Percentiles rank a stretch among this genome's conserved stretches.
Conservation (phyloP, 1,140 invertebrate species). For the Pogonognathellus flavescens region DNA sequence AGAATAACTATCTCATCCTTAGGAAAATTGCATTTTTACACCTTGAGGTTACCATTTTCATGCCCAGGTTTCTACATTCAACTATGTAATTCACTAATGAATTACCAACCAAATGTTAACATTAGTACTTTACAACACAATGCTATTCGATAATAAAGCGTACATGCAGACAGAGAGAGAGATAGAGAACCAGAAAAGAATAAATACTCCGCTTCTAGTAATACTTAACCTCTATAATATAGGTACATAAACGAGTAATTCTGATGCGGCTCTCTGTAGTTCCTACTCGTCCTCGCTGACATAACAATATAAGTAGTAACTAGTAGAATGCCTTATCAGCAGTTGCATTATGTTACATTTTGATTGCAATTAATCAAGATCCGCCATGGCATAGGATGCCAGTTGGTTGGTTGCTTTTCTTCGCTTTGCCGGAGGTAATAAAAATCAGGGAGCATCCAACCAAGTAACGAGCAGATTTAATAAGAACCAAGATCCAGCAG, state of each 20-base stretch:
- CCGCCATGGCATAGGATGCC: conserved; percentile 9
- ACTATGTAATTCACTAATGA: neutral
- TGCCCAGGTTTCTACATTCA: conserved; percentile 11
- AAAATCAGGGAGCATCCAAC: conserved; percentile 47
- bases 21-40: conserved; percentile 40
- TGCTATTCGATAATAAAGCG: too few species aligned
- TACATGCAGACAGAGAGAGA: neutral
- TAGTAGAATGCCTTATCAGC: conserved; percentile 6
- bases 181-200: too few species aligned
- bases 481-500: conserved; percentile 39
- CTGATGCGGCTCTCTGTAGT: too few species aligned
- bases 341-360: conserved; percentile 42
- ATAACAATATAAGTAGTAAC: too few species aligned
- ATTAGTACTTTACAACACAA: neutral
- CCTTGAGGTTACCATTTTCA: conserved; percentile 15
- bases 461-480: conserved; percentile 46
- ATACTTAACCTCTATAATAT: too few species aligned
- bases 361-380: conserved; percentile 50
- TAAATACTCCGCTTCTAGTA: too few species aligned
- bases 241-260: too few species aligned
- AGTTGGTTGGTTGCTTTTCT: conserved; percentile 40
- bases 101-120: conserved; percentile 1
- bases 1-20: conserved; percentile 26
- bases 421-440: conserved; percentile 38
- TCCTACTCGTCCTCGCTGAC: too few species aligned